phyloP scores from a whole-genome alignment of 2,888 invertebrate species.

The Amblyjoppa proteus region DNA sequence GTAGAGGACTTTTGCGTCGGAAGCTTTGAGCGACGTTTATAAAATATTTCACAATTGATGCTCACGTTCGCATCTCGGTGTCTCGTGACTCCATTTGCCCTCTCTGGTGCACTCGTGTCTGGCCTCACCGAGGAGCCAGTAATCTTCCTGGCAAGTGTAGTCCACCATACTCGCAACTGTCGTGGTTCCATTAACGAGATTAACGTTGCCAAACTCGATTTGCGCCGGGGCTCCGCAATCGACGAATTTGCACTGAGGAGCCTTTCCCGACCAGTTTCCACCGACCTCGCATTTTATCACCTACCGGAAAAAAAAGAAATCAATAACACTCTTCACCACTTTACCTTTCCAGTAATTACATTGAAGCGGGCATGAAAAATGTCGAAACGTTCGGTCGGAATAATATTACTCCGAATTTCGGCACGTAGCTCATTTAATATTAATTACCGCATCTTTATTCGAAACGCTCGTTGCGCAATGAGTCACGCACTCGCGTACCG shows the following conservation, averaged over 20 bases:
- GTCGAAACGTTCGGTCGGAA: neutral
- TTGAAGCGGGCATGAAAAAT: neutral
- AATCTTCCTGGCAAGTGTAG: conserved; percentile 93
- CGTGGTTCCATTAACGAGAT: conserved; percentile 91
- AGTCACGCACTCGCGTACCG: conserved; percentile 3
- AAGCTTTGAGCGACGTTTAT: neutral
- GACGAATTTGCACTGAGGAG: conserved; percentile 94
- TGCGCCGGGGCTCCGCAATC: conserved; percentile 94
- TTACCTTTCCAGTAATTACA: neutral
- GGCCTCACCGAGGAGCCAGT: conserved; percentile 91
- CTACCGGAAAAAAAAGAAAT: conserved; percentile 83
- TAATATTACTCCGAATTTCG: neutral
- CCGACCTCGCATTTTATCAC: conserved; percentile 93
- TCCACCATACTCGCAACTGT: conserved; percentile 92
- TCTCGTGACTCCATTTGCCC: conserved; percentile 94
- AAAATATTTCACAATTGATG: conserved; percentile 9
- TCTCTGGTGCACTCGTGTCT: conserved; percentile 92
- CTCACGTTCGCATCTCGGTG: conserved; percentile 94
- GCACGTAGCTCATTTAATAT: conserved; percentile 21
- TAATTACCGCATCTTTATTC: conserved; percentile 25
- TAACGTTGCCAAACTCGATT: conserved; percentile 91
- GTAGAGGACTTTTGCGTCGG: neutral
- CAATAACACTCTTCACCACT: conserved; percentile 1
- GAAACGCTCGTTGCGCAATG: conserved; percentile 12
- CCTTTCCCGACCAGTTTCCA: conserved; percentile 93